Percentiles rank a stretch among this genome's conserved stretches.
phyloP scores from a whole-genome alignment of 2,797 vertebrate genomes.

The Cephalopachus bancanus region DNA sequence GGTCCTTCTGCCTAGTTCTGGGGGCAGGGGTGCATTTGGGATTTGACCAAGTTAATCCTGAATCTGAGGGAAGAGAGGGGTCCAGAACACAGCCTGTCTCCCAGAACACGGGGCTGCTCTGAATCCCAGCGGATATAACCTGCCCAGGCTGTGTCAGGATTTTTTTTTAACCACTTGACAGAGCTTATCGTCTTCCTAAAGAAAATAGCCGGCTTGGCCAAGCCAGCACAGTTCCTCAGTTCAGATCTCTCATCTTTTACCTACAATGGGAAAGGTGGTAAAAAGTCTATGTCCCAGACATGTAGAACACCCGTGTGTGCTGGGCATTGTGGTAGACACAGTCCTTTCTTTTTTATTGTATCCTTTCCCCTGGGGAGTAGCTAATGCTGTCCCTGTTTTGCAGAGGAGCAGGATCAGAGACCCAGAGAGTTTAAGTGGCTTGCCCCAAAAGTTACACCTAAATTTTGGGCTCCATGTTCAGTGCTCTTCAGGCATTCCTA shows the following conservation, averaged over 20 bases:
- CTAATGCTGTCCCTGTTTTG: background rate
- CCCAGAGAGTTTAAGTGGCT: background rate
- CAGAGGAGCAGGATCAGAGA: background rate
- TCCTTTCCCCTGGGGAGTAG: background rate
- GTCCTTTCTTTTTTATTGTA: background rate
- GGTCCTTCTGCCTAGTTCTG: conserved; percentile 7
- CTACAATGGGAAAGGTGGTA: background rate
- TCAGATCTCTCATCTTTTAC: background rate
- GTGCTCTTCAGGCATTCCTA: background rate
- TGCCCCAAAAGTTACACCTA: background rate
- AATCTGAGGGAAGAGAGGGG: background rate
- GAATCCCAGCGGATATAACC: background rate
- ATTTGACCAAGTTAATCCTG: conserved; percentile 52
- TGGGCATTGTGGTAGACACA: background rate
- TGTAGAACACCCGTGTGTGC: background rate
- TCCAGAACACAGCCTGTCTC: background rate
- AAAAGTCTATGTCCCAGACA: background rate
- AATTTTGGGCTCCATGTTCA: background rate
- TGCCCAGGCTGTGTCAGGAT: background rate
- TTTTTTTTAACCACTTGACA: background rate
- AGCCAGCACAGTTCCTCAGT: background rate
- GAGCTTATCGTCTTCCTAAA: conserved; percentile 28
- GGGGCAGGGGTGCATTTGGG: background rate
- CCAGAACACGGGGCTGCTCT: background rate
- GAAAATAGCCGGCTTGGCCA: background rate